Percentiles rank a stretch among this genome's conserved stretches.
Conservation (phyloP, 2,113 vertebrate genomes). For the Pseudorectes ferrugineus region DNA sequence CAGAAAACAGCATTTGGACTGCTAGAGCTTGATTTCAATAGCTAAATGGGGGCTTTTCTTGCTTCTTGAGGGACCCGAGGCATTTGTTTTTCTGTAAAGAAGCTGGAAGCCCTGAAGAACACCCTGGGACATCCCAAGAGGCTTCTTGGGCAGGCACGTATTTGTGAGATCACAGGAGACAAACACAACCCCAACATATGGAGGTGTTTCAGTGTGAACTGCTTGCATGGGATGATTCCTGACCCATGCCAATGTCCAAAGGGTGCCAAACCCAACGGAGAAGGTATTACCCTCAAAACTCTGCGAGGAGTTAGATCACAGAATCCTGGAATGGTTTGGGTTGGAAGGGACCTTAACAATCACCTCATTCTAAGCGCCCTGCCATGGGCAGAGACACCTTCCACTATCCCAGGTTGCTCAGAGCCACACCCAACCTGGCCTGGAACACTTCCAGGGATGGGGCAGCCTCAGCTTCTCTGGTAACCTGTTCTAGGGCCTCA, state of each 20-base stretch:
- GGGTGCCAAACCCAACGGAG: rapidly evolving
- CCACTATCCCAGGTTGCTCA: rapidly evolving
- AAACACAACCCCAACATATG: background rate
- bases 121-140: rapidly evolving
- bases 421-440: rapidly evolving
- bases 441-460: background rate
- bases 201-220: background rate
- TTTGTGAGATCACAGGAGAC: background rate
- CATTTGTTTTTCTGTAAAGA: rapidly evolving
- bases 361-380: rapidly evolving
- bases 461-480: background rate
- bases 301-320: background rate
- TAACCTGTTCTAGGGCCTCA: too few relatives aligned
- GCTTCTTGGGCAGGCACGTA: background rate
- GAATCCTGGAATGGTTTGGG: background rate
- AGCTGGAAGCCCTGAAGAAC: background rate
- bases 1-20: background rate
- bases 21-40: background rate
- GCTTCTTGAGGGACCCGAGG: background rate
- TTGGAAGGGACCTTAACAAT: background rate
- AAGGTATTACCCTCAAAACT: background rate
- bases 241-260: background rate
- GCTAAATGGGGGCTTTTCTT: background rate
- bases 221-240: background rate
- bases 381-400: background rate